Base-by-base conservation (phyloP, 1,140 invertebrate genomes). In the Bradysia coprophila region DNA sequence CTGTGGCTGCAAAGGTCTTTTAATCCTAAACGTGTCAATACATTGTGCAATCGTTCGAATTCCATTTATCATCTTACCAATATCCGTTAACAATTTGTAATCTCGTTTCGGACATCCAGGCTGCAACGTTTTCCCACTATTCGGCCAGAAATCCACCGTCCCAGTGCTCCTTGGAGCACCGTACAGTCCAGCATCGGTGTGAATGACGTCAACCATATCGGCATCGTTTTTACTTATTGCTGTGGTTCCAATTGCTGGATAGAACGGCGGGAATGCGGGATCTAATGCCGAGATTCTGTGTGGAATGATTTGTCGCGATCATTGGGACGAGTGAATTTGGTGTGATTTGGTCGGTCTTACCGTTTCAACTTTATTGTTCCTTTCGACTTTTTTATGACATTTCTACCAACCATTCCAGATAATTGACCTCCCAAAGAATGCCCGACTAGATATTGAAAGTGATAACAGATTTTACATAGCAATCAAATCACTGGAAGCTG, bases 371-470 rank as follows among this genome's bases (percentile, higher is more conserved):
- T 59, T 24, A 47, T 43, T 1, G 39, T 52, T 15, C 50, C 49
- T 24, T 52, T 51, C 20, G 49, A 49, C 4, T 54, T 48, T 11
- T 51, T 53, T 15, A 51, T 48, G 3, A 69, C 45, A 42, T 60
- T 59, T 20, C 57, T 57, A 0, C 76, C 78, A 2, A 76, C 63
- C 39, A 73, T 69, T 1, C 78, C 79, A 2, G 78, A 71, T 21
- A 83, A 65, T 43, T 86, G 81, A 4, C 75, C 76, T 1, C 82
- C 82, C 28, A 86, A 57, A 4, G 80, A 83, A 54, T 83, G 81
- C 0, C 77, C 81, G 24, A 87, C 67, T 4, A n/a, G n/a, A n/a
- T n/a, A n/a, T n/a, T n/a, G n/a, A n/a, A n/a, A n/a, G n/a, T n/a
- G n/a, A n/a, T n/a, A n/a, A n/a, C n/a, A n/a, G n/a, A n/a, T n/a